Base-by-base conservation (phyloP, 2,888 invertebrate species). In the Minunthozetes semirufus region DNA sequence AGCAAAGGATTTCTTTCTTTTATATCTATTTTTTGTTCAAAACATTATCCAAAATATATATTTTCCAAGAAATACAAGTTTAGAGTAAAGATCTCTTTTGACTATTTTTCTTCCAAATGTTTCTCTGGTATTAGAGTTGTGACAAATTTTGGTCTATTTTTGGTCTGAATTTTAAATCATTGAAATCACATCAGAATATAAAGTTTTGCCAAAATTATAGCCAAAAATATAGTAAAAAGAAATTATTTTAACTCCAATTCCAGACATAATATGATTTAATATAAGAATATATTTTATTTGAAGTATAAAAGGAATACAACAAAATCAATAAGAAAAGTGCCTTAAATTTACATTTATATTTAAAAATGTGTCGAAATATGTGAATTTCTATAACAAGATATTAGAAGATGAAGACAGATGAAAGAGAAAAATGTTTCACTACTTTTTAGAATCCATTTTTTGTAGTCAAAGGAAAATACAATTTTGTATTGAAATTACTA, bases 341-440 rank as follows among this genome's bases (percentile, higher is more conserved):
- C n/a, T 11, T 4, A 50, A 50, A 61, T 61, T 61, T 61, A n/a
- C 61, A 61, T 61, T 61, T 61, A 61, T 61, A 61, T 61, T 61
- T 61, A 27, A 27, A 61, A 61, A 29, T n/a, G 4, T 61, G 19
- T 13, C 61, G 19, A 61, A 61, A 29, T 50, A 15, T 50, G 4
- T 19, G n/a, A 50, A 50, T 6, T 50, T 50, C 50, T 50, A 50
- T 50, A 50, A 19, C 19, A 33, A 33, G 33, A 33, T 33, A 33
- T 33, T 33, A 33, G 8, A 33, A 5, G 33, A 33, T n/a, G n/a
- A 33, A 33, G 33, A 33, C 3, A 33, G 33, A 3, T 5, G 8
- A 33, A 8, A 8, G 8, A 33, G 33, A 33, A 33, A 33, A 33
- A 33, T 33, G 33, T 33, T 33, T 33, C 33, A 33, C 3, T 5